phyloP scores from a whole-genome alignment of 2,888 invertebrate genomes.

The Acleris literana region DNA sequence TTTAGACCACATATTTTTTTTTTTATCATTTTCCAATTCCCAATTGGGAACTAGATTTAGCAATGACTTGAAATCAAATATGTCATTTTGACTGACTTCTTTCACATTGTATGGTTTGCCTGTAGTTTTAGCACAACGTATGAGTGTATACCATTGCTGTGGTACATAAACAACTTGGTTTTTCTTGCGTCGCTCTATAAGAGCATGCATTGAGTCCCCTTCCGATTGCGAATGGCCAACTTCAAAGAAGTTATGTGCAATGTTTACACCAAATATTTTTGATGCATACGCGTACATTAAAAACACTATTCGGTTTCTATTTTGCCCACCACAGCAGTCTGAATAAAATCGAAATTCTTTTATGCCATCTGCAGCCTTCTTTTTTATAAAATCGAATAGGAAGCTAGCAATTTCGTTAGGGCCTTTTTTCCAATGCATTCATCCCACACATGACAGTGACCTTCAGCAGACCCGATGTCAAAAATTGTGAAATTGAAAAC shows the following conservation, averaged over 20 bases:
- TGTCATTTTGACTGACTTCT: constrained; percentile 21
- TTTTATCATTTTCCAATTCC: constrained; percentile 16
- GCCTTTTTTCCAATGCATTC: neutral
- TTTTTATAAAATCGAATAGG: neutral
- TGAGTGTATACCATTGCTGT: neutral
- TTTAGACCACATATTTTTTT: neutral
- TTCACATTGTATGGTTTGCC: neutral
- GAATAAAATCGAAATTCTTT: neutral
- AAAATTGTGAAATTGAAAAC: neutral
- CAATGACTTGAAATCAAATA: constrained; percentile 20
- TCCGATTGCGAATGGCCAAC: neutral
- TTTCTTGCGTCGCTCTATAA: neutral
- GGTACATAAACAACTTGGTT: neutral
- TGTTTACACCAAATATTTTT: neutral
- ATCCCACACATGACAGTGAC: constrained; percentile 1
- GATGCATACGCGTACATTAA: neutral
- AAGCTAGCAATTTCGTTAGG: neutral
- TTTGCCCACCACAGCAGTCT: constrained; percentile 2
- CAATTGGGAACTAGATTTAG: constrained; percentile 3
- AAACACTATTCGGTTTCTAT: neutral
- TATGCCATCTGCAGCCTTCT: neutral
- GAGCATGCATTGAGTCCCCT: neutral
- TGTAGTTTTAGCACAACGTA: neutral
- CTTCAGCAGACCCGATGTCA: neutral
- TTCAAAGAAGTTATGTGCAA: neutral